These are phyloP conservation scores for Eubasilissa regina DNA, from an alignment of 1,140 invertebrate species.

Conservation along the genomic window DNA sequence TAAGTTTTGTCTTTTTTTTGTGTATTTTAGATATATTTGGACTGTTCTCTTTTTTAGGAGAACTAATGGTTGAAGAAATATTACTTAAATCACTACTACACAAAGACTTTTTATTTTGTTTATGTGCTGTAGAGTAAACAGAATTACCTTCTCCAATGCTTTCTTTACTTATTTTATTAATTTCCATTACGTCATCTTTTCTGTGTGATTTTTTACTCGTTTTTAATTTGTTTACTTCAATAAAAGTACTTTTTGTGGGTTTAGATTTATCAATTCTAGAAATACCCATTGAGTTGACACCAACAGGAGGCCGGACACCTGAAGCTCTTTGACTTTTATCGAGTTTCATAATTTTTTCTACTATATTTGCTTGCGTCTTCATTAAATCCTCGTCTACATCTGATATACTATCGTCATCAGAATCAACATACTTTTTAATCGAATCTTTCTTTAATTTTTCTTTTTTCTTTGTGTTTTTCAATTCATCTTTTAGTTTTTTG, in stretches of 20 bases:
- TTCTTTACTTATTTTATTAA: neutral
- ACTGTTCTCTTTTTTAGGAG: neutral
- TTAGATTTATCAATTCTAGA: constrained; percentile 20
- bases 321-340: constrained; percentile 32
- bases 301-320: neutral
- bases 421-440: constrained; percentile 14
- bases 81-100: neutral
- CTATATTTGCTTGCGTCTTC: constrained; percentile 8
- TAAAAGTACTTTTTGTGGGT: constrained; percentile 1
- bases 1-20: neutral
- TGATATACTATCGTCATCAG: constrained; percentile 40
- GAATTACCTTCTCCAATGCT: neutral
- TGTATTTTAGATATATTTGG: neutral
- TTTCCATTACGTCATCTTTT: neutral
- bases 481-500: neutral
- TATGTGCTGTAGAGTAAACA: neutral
- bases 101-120: neutral
- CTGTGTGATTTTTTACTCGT: neutral
- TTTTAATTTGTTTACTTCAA: constrained; percentile 15
- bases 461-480: neutral
- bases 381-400: constrained; percentile 31
- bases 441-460: constrained; percentile 2
- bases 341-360: constrained; percentile 39
- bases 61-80: neutral
- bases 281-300: constrained; percentile 5